phyloP scores from a whole-genome alignment of 2,888 invertebrate species.

The Dysmachus trigonus region DNA sequence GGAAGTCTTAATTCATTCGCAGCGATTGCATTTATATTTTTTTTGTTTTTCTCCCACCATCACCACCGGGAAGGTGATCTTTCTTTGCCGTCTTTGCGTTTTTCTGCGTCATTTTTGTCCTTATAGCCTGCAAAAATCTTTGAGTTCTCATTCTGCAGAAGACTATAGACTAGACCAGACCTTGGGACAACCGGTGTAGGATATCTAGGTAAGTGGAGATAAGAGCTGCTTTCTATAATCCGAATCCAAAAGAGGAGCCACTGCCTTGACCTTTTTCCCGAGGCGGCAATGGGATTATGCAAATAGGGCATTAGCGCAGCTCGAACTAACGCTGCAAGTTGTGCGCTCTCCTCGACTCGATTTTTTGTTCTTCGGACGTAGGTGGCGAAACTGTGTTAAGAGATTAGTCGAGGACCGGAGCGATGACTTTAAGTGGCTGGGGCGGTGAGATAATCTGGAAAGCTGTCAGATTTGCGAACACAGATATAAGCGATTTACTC shows the following conservation, averaged over 20 bases:
- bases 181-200: constrained; percentile 2
- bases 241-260: background rate
- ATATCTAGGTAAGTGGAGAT: constrained; percentile 11
- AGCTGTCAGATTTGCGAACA: background rate
- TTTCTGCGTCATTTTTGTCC: constrained; percentile 25
- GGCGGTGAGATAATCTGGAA: constrained; percentile 24
- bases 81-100: background rate
- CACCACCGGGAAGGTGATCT: background rate
- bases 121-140: background rate
- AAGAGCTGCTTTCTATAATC: constrained; percentile 24
- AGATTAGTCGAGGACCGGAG: constrained; percentile 5
- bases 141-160: background rate
- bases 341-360: constrained; percentile 9
- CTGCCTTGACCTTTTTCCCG: constrained; percentile 35
- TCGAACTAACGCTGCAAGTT: background rate
- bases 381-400: constrained; percentile 17
- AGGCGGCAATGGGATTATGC: constrained; percentile 28
- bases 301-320: constrained; percentile 34
- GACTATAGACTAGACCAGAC: background rate
- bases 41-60: too few relatives aligned
- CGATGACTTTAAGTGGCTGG: constrained; percentile 13
- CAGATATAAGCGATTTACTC: background rate
- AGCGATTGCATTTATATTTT: background rate
- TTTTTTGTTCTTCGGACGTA: background rate
- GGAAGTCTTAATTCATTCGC: constrained; percentile 19